phyloP scores from a whole-genome alignment of 2,888 invertebrate genomes.

The Drosophila siamana region DNA sequence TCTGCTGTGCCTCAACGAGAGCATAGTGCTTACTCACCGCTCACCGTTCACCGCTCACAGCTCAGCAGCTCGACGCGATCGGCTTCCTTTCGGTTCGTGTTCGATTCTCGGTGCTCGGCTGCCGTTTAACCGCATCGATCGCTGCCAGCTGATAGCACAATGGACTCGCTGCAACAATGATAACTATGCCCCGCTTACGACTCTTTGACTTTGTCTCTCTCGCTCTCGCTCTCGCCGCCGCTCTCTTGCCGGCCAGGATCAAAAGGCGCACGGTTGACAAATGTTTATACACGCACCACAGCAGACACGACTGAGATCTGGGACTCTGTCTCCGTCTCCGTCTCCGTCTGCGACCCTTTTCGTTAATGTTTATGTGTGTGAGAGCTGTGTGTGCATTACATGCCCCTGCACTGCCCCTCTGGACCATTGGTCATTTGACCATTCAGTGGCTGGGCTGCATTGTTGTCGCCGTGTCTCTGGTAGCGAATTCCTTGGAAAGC shows the following conservation, averaged over 20 bases:
- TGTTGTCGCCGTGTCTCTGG: slow-evolving; percentile 57
- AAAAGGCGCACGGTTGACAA: slow-evolving; percentile 78
- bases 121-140: slow-evolving; percentile 75
- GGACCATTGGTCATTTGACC: slow-evolving; percentile 46
- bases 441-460: slow-evolving; percentile 42
- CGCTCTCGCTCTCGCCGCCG: neutral
- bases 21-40: slow-evolving; percentile 25
- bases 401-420: slow-evolving; percentile 61
- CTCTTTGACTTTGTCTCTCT: slow-evolving; percentile 47
- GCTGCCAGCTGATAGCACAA: slow-evolving; percentile 78
- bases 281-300: slow-evolving; percentile 71
- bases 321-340: slow-evolving; percentile 3
- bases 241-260: slow-evolving; percentile 74
- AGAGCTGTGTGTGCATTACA: slow-evolving; percentile 65
- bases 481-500: slow-evolving; percentile 76
- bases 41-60: slow-evolving; percentile 17
- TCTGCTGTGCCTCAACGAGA: slow-evolving; percentile 10
- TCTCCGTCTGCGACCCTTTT: slow-evolving; percentile 60
- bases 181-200: slow-evolving; percentile 78
- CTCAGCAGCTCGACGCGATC: neutral
- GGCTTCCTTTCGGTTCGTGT: slow-evolving; percentile 15
- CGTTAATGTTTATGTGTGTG: slow-evolving; percentile 69
- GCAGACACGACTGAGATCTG: slow-evolving; percentile 32
- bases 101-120: slow-evolving; percentile 30
- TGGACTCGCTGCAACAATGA: slow-evolving; percentile 66